These are phyloP conservation scores for Kuschelorhynchus macadamiae DNA, from an alignment of 2,888 invertebrate genomes.

Conservation along the genomic window DNA sequence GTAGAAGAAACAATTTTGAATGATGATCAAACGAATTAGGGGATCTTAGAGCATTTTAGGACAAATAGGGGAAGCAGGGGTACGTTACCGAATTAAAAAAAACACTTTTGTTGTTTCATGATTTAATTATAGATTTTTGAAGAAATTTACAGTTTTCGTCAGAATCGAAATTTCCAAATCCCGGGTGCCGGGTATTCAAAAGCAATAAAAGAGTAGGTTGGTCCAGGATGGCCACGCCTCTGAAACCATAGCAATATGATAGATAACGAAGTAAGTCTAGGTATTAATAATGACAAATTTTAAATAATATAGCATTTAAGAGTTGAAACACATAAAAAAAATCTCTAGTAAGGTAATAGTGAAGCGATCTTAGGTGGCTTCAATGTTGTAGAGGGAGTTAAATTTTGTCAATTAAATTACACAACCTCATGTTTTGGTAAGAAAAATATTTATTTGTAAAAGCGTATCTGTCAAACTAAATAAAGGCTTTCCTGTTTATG, in stretches of 20 bases:
- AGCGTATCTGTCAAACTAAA: too few species aligned
- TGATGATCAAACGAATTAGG: too few species aligned
- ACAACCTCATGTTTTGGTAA: too few species aligned
- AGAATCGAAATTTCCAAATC: conserved; percentile 60
- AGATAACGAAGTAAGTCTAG: conserved; percentile 64
- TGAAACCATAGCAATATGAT: conserved; percentile 69
- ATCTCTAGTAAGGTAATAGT: conserved; percentile 3
- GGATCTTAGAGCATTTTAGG: too few species aligned
- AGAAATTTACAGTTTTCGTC: conserved; percentile 48
- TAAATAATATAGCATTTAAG: conserved; percentile 22
- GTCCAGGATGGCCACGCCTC: conserved; percentile 60
- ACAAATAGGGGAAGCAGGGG: not conserved
- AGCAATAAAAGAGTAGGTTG: conserved; percentile 69
- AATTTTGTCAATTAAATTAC: conserved; percentile 24
- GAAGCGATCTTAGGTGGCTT: conserved; percentile 45
- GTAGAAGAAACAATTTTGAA: too few species aligned
- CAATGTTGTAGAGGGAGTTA: conserved; percentile 24
- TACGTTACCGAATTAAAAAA: not conserved
- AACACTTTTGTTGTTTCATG: not conserved
- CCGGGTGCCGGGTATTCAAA: conserved; percentile 70
- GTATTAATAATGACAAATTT: conserved; percentile 52
- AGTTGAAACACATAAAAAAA: conserved; percentile 5
- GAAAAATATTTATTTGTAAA: too few species aligned
- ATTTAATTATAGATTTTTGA: conserved; percentile 5
- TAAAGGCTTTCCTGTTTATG: too few species aligned